Base-by-base conservation (phyloP, 2,113 vertebrate genomes). In the Hypomesus transpacificus region DNA sequence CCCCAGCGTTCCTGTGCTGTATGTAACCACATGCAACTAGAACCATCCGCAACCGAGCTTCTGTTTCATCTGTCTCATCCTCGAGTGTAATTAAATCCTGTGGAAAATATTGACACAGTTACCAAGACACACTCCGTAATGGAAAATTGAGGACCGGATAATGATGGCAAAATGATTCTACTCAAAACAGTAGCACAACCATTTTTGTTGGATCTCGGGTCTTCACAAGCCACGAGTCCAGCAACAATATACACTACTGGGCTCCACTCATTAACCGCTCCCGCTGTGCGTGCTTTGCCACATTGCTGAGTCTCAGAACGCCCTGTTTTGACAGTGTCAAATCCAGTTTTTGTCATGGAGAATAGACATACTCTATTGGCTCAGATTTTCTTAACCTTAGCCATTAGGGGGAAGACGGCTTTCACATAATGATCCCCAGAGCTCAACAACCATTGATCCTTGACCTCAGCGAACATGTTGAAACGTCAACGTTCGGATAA, bases 141-240 rank as follows among this genome's bases (percentile, higher is more conserved):
- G 62, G 62, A 66, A 57, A 39, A 11, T 6, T 0, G 18, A 22
- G n/a, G 46, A 39, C 61, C 28, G 56, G 51, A 73, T 66, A 58
- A 57, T 73, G 28, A 61, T 11, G 53, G 18, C 1, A 61, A 62
- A 24, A 60, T 34, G 4, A 20, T n/a, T 67, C 14, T 1, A n/a
- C 51, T 70, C 39, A 71, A 68, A 71, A 24, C 50, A 68, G 69
- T 61, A 76, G 75, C 75, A 26, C n/a, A 76, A 3, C 16, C 69
- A 60, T 61, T 71, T 65, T 72, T 56, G 22, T 72, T 76, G 56
- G 54, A 69, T 57, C 31, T 34, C 31, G 5, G 31, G 31, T 34
- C 24, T 57, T 57, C 54, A 16, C 39, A 46, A 46, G 39, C 39
- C 39, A 46, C 39, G 39, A 22, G 20, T 59, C 57, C 57, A 59